Conservation (phyloP, 2,888 invertebrate genomes). For the Eilema griseolum region DNA sequence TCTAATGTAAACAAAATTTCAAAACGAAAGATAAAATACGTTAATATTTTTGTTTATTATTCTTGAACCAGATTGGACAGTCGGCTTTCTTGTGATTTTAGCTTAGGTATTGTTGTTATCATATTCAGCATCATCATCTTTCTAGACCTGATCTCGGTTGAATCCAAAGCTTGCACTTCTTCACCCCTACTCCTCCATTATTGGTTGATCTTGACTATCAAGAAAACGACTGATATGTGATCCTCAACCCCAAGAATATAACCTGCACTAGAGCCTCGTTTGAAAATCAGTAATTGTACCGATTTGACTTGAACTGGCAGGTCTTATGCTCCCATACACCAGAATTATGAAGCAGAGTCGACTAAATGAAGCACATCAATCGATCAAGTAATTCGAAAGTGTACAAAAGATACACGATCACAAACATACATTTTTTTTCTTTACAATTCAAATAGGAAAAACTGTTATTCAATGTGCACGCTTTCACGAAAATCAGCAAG, state of each 20-base stretch:
- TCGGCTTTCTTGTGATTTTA: background rate
- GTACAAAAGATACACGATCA: background rate
- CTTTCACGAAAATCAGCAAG: constrained; percentile 5
- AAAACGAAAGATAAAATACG: background rate
- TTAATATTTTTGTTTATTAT: background rate
- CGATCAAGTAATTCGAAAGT: background rate
- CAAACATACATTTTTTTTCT: background rate
- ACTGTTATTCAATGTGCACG: background rate
- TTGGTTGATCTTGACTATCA: too few species aligned
- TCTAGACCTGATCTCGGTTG: too few species aligned
- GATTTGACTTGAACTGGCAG: too few species aligned
- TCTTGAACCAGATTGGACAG: background rate
- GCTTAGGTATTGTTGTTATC: background rate
- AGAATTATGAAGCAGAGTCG: too few species aligned
- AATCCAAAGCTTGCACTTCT: too few species aligned
- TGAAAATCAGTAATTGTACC: too few species aligned
- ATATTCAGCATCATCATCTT: background rate
- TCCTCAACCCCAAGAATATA: background rate
- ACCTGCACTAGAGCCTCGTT: too few species aligned
- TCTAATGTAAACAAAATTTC: constrained; percentile 1
- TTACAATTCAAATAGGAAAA: background rate
- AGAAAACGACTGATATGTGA: background rate
- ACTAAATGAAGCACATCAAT: background rate
- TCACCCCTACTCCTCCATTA: too few species aligned
- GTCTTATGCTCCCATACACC: too few species aligned